Conservation (phyloP, 2,113 vertebrate genomes). For the Cranoglanis bouderius region DNA sequence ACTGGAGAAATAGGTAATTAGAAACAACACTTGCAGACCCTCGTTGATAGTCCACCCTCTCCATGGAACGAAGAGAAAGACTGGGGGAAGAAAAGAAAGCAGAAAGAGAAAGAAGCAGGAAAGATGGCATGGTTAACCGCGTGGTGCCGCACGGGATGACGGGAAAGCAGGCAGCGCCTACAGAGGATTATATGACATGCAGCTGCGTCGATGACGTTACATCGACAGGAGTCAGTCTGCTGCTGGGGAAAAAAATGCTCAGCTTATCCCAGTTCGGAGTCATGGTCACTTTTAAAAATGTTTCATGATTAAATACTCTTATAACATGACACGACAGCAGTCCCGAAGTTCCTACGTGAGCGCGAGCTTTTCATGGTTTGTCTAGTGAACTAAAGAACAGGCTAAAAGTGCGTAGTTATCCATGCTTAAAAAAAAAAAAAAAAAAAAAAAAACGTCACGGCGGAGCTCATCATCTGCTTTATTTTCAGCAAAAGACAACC, state of each 20-base stretch:
- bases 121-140: slow-evolving; percentile 74
- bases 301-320: slow-evolving; percentile 35
- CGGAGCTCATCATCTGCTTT: slow-evolving; percentile 19
- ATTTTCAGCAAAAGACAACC: slow-evolving; percentile 22
- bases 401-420: slow-evolving; percentile 15
- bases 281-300: slow-evolving; percentile 46
- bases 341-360: slow-evolving; percentile 18
- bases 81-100: slow-evolving; percentile 35
- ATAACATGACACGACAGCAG: background rate
- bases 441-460: slow-evolving; percentile 14
- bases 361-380: slow-evolving; percentile 1
- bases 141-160: slow-evolving; percentile 70
- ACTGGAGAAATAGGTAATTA: slow-evolving; percentile 99
- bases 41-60: slow-evolving; percentile 92
- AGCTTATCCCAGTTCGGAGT: slow-evolving; percentile 70
- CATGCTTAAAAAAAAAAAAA: slow-evolving; percentile 29
- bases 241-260: slow-evolving; percentile 69
- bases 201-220: slow-evolving; percentile 79
- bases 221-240: slow-evolving; percentile 77
- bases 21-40: slow-evolving; percentile 96
- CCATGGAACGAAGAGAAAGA: slow-evolving; percentile 60
- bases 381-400: background rate
- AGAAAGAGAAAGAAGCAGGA: slow-evolving; percentile 60
- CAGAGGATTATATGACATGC: slow-evolving; percentile 77
- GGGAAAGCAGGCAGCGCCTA: slow-evolving; percentile 77